Conservation (phyloP, 2,113 vertebrate genomes). For the Speoplatyrhinus poulsoni region DNA sequence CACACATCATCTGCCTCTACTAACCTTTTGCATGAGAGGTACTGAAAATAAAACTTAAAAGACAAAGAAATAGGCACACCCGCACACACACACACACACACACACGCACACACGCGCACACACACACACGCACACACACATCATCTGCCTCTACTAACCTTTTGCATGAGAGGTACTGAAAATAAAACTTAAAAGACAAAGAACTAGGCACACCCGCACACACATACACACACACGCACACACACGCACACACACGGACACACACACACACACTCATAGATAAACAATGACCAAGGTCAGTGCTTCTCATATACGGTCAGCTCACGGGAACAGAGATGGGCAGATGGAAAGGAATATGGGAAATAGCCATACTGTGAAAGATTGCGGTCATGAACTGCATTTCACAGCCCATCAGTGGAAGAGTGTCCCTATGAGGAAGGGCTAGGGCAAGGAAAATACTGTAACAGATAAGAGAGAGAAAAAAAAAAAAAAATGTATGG, state of each 20-base stretch:
- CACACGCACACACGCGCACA: background rate
- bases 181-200: constrained; percentile 3
- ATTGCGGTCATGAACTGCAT: too few species aligned
- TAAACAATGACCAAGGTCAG: background rate
- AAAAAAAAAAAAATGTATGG: background rate
- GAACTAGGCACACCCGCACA: background rate
- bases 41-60: constrained; percentile 8
- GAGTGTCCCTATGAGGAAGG: background rate
- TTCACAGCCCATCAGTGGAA: background rate
- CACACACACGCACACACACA: background rate
- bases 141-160: constrained; percentile 30
- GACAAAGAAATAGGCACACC: background rate
- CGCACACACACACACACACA: background rate
- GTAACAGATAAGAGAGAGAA: background rate
- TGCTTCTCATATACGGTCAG: background rate
- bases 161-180: constrained; percentile 15
- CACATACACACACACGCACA: background rate
- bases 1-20: constrained; percentile 27
- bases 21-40: constrained; percentile 18
- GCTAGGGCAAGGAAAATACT: too few species aligned
- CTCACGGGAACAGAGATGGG: background rate
- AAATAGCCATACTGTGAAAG: background rate
- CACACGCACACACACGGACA: background rate
- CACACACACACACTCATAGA: background rate
- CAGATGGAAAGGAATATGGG: constrained; percentile 16